phyloP scores from a whole-genome alignment of 2,888 invertebrate species.

The Megaustenia siamemsis region DNA sequence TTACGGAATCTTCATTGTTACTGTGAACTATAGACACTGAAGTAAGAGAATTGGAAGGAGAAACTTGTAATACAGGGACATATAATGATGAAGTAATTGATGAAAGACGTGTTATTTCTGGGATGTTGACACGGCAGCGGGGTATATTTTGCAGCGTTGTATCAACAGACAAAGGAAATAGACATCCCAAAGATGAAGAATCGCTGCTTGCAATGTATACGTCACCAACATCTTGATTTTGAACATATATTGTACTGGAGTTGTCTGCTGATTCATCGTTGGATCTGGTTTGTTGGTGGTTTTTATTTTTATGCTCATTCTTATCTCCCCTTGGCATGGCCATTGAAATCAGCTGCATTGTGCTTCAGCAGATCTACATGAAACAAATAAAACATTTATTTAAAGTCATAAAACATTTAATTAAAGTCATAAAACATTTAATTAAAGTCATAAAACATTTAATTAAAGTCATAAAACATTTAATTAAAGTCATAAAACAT shows the following conservation, averaged over 20 bases:
- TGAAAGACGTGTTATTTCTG: not conserved
- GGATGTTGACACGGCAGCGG: not conserved
- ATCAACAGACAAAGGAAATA: not conserved
- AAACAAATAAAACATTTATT: not conserved
- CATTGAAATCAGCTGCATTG: conserved; percentile 23
- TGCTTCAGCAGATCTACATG: not conserved
- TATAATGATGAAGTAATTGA: not conserved
- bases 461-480: too few species aligned
- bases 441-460: too few species aligned
- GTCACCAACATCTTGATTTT: not conserved
- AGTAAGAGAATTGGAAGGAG: not conserved
- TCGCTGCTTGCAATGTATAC: not conserved
- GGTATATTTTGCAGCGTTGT: not conserved
- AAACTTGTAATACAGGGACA: too few species aligned
- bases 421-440: too few species aligned
- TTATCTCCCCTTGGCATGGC: conserved; percentile 31
- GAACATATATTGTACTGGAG: not conserved
- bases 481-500: too few species aligned
- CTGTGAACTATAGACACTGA: not conserved
- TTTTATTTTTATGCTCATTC: not conserved
- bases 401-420: not conserved
- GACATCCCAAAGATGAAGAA: not conserved
- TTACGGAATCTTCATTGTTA: not conserved
- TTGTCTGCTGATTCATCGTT: not conserved
- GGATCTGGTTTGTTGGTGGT: not conserved